Conservation (phyloP, 1,140 invertebrate genomes). For the Papilio polyxenes region DNA sequence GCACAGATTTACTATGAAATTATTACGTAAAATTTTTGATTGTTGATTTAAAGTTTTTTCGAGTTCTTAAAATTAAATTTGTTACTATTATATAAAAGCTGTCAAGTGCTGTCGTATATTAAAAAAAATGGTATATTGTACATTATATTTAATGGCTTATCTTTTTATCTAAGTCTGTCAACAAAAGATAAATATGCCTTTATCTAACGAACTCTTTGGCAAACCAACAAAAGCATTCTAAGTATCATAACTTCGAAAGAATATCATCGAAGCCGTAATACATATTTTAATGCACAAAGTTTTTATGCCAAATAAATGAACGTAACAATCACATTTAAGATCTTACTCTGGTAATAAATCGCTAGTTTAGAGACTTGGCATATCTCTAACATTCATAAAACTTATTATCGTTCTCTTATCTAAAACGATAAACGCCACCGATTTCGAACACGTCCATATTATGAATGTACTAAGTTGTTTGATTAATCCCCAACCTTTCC, state of each 20-base stretch:
- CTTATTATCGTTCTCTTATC: slow-evolving; percentile 1
- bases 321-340: not conserved
- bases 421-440: not conserved
- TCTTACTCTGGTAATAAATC: not conserved
- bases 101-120: not conserved
- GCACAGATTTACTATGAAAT: not conserved
- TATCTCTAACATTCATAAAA: not conserved
- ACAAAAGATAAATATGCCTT: not conserved
- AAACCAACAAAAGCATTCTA: not conserved
- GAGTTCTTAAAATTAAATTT: no score
- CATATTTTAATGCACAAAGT: not conserved
- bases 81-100: not conserved
- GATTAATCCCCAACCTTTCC: not conserved
- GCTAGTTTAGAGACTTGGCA: not conserved
- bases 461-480: not conserved
- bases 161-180: not conserved
- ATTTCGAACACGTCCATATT: not conserved
- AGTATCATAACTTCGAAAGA: not conserved
- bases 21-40: not conserved
- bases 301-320: slow-evolving; percentile 1
- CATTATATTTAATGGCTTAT: no score
- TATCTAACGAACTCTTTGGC: not conserved
- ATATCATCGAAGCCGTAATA: not conserved
- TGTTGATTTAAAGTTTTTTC: no score
- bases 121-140: no score